Evolutionary conservation across 2,888 invertebrate genomes (phyloP).

Genomic region (Parnassius smintheus): DNA sequence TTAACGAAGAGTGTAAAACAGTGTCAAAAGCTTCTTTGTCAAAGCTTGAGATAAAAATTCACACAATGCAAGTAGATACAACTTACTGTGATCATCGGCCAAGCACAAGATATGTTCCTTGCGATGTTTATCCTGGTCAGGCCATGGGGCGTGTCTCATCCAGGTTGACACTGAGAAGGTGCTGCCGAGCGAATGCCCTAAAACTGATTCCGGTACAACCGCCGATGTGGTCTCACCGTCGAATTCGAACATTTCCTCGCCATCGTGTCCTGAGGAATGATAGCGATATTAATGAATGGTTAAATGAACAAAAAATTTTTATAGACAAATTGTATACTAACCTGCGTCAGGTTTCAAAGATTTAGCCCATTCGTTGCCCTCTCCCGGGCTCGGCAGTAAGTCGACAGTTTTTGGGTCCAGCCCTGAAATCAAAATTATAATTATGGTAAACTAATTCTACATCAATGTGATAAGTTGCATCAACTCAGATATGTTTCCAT

Average conservation of each 20-base stretch:
- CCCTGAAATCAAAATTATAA: constrained; percentile 46
- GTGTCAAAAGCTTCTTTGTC: no score
- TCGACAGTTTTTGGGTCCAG: constrained; percentile 92
- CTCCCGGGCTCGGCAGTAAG: constrained; percentile 90
- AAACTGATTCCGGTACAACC: constrained; percentile 87
- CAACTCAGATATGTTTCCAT: no score
- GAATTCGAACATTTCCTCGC: constrained; percentile 97
- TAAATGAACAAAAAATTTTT: background rate
- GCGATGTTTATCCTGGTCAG: constrained; percentile 90
- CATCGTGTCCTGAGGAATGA: constrained; percentile 79
- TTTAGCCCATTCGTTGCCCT: constrained; percentile 90
- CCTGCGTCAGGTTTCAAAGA: constrained; percentile 91
- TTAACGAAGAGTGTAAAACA: no score
- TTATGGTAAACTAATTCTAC: background rate
- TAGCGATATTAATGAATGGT: no score
- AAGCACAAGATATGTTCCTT: constrained; percentile 99
- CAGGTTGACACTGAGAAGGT: constrained; percentile 96
- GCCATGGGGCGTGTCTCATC: constrained; percentile 94
- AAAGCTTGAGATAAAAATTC: no score
- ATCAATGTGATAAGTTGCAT: background rate
- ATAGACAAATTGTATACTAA: constrained; percentile 23
- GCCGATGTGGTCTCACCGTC: constrained; percentile 93
- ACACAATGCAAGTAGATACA: background rate
- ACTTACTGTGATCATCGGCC: constrained; percentile 97
- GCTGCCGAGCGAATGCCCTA: constrained; percentile 88